Conservation (phyloP, 2,888 invertebrate genomes). For the Holacanthella duospinosa region DNA sequence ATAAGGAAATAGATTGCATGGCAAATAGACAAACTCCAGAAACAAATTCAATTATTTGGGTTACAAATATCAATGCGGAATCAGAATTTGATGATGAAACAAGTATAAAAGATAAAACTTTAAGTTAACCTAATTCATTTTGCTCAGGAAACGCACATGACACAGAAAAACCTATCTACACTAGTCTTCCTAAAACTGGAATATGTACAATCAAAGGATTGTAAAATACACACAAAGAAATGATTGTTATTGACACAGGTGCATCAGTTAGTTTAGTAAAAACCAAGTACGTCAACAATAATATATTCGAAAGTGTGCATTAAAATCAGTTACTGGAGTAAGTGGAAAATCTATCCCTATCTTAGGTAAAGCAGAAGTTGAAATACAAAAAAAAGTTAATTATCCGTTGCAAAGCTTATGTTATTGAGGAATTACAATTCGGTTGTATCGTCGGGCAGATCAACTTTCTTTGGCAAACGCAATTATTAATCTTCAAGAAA, state of each 20-base stretch:
- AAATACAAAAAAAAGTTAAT: not conserved
- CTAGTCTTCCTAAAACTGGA: not conserved
- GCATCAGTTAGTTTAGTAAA: not conserved
- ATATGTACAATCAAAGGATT: not conserved
- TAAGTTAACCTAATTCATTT: too few species aligned
- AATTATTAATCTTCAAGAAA: not conserved
- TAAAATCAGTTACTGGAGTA: not conserved
- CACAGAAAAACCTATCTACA: not conserved
- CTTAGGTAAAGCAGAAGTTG: not conserved
- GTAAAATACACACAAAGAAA: not conserved
- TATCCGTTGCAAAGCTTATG: not conserved
- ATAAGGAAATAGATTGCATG: not conserved
- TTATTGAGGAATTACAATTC: not conserved
- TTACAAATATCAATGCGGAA: not conserved
- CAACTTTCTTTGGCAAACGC: not conserved
- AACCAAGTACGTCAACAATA: not conserved
- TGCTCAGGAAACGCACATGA: not conserved
- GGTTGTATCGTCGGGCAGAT: slow-evolving; percentile 1
- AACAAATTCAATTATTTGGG: not conserved
- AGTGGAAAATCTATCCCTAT: not conserved
- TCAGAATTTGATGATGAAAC: not conserved
- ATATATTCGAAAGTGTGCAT: not conserved
- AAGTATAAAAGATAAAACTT: not conserved
- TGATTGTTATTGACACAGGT: not conserved
- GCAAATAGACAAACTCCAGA: not conserved